Evolutionary conservation across 2,113 vertebrate species (phyloP), one percentile per base, ranked within the genome.

Genomic region (Polypterus bichir): DNA sequence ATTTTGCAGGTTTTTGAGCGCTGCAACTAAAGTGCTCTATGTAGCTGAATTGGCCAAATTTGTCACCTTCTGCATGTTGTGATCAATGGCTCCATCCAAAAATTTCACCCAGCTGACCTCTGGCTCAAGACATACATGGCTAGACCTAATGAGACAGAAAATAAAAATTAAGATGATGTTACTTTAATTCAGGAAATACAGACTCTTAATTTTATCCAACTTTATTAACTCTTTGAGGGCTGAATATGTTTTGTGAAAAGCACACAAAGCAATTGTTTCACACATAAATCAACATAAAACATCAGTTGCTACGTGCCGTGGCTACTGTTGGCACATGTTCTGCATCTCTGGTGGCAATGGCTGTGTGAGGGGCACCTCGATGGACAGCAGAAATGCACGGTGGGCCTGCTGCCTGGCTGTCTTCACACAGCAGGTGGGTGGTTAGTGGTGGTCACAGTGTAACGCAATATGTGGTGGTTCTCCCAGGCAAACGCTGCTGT

Each of bases 21-120:
- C 27, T 27, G 27, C 27, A 27, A 27, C 27, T 27, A 27, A 27
- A 27, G 27, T 47, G 9, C 4, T n/a, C 56, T 59, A 70, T 45
- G 11, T 55, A 55, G 79, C 80, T 65, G 48, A 70, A 54, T 87
- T 83, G 3, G 90, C 88, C 7, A 91, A 77, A 47, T 74, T 77
- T 77, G 81, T 87, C 76, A 90, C 76, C 78, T 90, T 95, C 70
- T 89, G 83, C 83, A 93, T 86, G 74, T 94, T 97, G 74, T 95
- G 89, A 60, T 91, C 83, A 9, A 94, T 71, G 0, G 91, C 92
- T 62, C 73, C 82, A 1, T 76, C 66, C 63, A 97, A 84, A 75
- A 97, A 96, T 75, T 85, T 84, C 62, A 95, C 84, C 94, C 93
- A 97, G 74, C 72, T 79, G 69, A 89, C 80, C 67, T 94, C 89